Evolutionary conservation across 2,113 vertebrate species (phyloP).

Genomic region (Sisor rabdophorus): DNA sequence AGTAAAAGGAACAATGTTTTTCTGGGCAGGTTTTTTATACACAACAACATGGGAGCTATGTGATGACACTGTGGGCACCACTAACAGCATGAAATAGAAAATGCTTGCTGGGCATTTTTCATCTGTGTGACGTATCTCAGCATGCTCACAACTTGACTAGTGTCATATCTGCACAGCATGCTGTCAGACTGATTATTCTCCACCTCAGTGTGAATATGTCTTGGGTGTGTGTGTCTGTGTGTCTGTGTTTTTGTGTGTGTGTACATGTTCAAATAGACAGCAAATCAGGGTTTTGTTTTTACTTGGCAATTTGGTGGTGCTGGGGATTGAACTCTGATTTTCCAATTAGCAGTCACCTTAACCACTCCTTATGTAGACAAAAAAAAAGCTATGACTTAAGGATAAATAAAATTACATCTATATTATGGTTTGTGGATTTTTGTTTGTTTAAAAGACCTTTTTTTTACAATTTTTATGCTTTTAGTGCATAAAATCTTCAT

Average conservation of each 20-base stretch:
- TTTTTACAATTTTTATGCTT: not conserved
- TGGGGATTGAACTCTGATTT: no score
- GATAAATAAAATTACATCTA: not conserved
- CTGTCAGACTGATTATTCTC: conserved; percentile 61
- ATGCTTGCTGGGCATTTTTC: conserved; percentile 61
- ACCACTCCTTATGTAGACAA: no score
- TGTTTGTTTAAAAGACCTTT: not conserved
- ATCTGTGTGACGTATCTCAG: conserved; percentile 56
- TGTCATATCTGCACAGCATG: conserved; percentile 62
- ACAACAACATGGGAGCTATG: conserved; percentile 37
- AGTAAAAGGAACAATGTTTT: conserved; percentile 57
- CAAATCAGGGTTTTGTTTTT: conserved; percentile 21
- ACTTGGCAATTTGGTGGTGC: no score
- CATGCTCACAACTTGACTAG: conserved; percentile 51
- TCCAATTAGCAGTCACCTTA: no score
- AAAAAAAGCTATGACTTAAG: no score
- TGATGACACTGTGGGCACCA: conserved; percentile 48
- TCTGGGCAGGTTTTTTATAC: conserved; percentile 56
- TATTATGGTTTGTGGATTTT: not conserved
- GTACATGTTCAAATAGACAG: not conserved
- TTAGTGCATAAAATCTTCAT: not conserved
- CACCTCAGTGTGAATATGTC: conserved; percentile 50
- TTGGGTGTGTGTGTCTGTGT: conserved; percentile 3
- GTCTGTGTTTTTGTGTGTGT: conserved; percentile 28
- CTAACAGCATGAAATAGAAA: conserved; percentile 60